A percentile compares a stretch with the other conserved stretches of the same genome.
phyloP scores from a whole-genome alignment of 2,113 vertebrate genomes.

The Oceanites oceanicus region DNA sequence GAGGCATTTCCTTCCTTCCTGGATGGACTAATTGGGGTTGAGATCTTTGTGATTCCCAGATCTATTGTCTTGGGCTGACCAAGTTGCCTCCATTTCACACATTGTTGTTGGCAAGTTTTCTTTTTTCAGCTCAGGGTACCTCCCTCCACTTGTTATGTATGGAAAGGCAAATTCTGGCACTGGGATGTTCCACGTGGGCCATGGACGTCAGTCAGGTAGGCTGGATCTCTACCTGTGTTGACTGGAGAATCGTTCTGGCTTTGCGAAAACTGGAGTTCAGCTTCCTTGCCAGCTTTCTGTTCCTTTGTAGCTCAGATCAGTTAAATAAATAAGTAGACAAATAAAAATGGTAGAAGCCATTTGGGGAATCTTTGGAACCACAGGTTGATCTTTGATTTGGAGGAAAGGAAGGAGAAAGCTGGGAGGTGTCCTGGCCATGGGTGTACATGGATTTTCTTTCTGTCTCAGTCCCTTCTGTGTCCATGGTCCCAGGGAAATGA shows the following conservation, averaged over 20 bases:
- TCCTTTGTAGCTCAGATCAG: neutral
- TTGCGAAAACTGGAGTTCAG: neutral
- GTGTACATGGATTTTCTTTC: neutral
- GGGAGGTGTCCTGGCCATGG: neutral
- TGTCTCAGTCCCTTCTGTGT: neutral
- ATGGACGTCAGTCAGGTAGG: neutral
- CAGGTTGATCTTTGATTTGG: neutral
- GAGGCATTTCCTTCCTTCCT: neutral
- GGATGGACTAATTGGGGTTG: neutral
- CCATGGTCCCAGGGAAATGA: neutral
- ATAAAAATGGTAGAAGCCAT: neutral
- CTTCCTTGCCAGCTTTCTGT: neutral
- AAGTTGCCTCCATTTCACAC: neutral
- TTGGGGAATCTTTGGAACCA: neutral
- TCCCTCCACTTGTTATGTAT: neutral
- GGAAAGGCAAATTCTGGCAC: neutral
- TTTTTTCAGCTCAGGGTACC: neutral
- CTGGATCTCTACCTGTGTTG: neutral
- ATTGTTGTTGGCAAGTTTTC: neutral
- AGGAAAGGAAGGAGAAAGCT: neutral
- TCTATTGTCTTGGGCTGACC: neutral
- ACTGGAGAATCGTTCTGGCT: neutral
- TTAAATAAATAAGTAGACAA: neutral
- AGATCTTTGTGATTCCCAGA: neutral
- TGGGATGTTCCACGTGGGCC: neutral